phyloP scores from a whole-genome alignment of 2,113 vertebrate species.

The Pholis gunnellus region DNA sequence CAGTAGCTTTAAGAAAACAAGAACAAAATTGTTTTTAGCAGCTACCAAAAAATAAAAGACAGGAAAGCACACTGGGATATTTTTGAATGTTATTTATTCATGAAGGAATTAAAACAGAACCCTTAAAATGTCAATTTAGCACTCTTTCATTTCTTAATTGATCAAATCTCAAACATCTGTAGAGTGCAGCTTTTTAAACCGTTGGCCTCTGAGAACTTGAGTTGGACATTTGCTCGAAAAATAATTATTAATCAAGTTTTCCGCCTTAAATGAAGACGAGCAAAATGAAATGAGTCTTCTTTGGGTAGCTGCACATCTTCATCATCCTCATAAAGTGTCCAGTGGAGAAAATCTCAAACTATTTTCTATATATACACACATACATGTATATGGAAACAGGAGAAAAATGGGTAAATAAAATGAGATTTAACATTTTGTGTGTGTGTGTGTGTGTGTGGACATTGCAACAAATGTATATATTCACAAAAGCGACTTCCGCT shows the following conservation, averaged over 20 bases:
- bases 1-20: not conserved
- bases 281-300: not conserved
- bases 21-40: not conserved
- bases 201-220: not conserved
- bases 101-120: not conserved
- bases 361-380: no score
- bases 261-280: not conserved
- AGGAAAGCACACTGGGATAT: not conserved
- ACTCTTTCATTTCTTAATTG: no score
- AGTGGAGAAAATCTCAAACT: not conserved
- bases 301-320: slow-evolving; percentile 1
- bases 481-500: not conserved
- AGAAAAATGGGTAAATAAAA: not conserved
- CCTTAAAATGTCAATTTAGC: no score
- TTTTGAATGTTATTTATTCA: slow-evolving; percentile 55
- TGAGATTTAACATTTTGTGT: not conserved
- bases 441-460: slow-evolving; percentile 9
- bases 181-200: not conserved
- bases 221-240: not conserved
- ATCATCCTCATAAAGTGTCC: slow-evolving; percentile 15
- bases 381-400: not conserved
- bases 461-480: slow-evolving; percentile 11
- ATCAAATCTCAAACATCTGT: not conserved
- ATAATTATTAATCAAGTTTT: not conserved
- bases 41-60: not conserved